Percentiles rank a stretch among this genome's conserved stretches.
Evolutionary conservation across 2,888 invertebrate species (phyloP).

Genomic region (Melinopterus prodromus): DNA sequence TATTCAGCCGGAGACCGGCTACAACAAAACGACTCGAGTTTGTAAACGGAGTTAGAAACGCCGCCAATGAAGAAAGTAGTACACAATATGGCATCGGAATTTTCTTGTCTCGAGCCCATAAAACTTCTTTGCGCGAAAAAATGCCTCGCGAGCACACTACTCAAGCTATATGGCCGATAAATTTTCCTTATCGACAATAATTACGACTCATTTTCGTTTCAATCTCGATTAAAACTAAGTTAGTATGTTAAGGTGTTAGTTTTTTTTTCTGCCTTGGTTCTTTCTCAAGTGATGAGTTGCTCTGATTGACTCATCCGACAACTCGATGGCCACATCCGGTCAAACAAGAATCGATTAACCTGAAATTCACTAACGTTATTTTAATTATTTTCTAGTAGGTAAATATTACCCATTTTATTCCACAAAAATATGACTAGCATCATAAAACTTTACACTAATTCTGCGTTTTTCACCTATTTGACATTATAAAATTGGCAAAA

Average conservation of each 20-base stretch:
- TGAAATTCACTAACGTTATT: too few relatives aligned
- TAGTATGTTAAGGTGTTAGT: not conserved
- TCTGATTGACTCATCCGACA: not conserved
- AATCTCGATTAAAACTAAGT: not conserved
- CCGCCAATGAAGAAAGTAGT: not conserved
- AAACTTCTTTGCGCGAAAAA: not conserved
- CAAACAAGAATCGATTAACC: not conserved
- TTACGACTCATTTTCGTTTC: not conserved
- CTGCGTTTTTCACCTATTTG: too few relatives aligned
- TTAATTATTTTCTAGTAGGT: too few relatives aligned
- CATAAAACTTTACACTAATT: too few relatives aligned
- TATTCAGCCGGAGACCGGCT: not conserved
- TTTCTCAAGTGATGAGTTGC: not conserved
- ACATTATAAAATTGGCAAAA: too few relatives aligned
- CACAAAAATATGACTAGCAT: too few relatives aligned
- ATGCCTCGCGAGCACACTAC: not conserved
- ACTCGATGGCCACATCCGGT: not conserved
- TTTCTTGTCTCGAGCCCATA: not conserved
- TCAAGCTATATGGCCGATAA: not conserved
- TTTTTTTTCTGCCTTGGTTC: not conserved
- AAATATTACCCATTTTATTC: too few relatives aligned
- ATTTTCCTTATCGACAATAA: not conserved
- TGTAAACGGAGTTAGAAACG: constrained; percentile 4
- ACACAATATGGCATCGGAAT: not conserved
- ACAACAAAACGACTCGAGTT: not conserved